Conservation (phyloP, 2,113 vertebrate species). For the Tiliqua scincoides region DNA sequence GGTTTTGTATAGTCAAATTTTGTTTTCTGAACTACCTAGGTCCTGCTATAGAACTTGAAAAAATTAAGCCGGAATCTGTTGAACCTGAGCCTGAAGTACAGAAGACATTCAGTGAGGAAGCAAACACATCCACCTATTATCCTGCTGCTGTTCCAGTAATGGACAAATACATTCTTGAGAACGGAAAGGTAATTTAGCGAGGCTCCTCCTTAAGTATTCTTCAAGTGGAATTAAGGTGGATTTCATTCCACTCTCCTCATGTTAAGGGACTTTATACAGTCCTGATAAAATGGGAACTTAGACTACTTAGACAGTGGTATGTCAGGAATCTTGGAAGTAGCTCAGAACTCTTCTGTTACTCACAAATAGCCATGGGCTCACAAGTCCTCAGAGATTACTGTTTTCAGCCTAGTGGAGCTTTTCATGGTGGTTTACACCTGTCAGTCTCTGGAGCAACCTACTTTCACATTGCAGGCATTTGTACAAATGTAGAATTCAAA, state of each 20-base stretch:
- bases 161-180: constrained; percentile 88
- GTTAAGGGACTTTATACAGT: background rate
- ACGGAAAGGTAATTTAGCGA: constrained; percentile 83
- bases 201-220: constrained; percentile 60
- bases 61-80: constrained; percentile 81
- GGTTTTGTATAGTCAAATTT: constrained; percentile 78
- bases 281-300: background rate
- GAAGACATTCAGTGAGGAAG: constrained; percentile 83
- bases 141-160: constrained; percentile 82
- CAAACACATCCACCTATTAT: constrained; percentile 84
- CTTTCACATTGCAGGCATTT: background rate
- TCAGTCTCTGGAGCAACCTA: background rate
- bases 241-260: constrained; percentile 38
- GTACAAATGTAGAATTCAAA: background rate
- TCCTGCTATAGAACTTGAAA: constrained; percentile 84
- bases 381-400: background rate
- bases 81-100: constrained; percentile 82
- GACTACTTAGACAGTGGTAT: too few relatives aligned
- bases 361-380: background rate
- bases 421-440: background rate
- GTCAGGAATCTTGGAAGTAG: background rate
- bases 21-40: constrained; percentile 82
- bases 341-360: background rate
- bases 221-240: constrained; percentile 18
- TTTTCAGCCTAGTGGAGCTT: background rate